A percentile compares a stretch with the other conserved stretches of the same genome.
Evolutionary conservation across 2,797 vertebrate species (phyloP).

Genomic region (Myripristis jacobus): DNA sequence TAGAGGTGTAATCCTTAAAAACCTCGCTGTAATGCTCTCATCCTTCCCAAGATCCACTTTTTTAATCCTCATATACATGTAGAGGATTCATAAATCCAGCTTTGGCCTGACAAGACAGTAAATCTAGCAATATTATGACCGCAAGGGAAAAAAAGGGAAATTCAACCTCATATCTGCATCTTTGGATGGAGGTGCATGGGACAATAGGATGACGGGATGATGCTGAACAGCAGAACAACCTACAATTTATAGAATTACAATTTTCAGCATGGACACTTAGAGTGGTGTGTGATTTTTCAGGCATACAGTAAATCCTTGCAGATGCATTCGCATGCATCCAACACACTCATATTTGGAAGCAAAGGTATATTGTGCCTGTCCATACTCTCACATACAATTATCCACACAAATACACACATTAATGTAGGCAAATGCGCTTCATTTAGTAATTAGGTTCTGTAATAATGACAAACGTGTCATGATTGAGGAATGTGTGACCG

Average conservation of each 20-base stretch:
- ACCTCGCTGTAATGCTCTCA: slow-evolving; percentile 81
- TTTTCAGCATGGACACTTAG: slow-evolving; percentile 39
- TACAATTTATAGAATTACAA: slow-evolving; percentile 35
- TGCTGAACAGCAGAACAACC: slow-evolving; percentile 22
- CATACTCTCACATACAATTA: background rate
- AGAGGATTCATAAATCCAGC: slow-evolving; percentile 80
- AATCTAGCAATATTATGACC: slow-evolving; percentile 70
- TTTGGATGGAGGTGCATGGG: slow-evolving; percentile 17
- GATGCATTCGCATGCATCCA: background rate
- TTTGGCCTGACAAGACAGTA: slow-evolving; percentile 70
- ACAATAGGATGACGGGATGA: slow-evolving; percentile 34
- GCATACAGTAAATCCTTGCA: background rate
- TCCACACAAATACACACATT: slow-evolving; percentile 1
- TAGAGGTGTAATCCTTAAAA: slow-evolving; percentile 83
- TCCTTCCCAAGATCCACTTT: slow-evolving; percentile 79
- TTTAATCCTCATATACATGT: slow-evolving; percentile 82
- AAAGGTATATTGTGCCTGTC: too few relatives aligned
- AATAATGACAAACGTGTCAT: slow-evolving; percentile 22
- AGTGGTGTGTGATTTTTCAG: slow-evolving; percentile 21
- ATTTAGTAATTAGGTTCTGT: background rate
- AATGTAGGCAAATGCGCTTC: background rate
- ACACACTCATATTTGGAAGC: slow-evolving; percentile 11
- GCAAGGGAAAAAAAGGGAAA: slow-evolving; percentile 18
- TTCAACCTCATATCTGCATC: slow-evolving; percentile 44
- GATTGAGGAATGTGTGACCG: slow-evolving; percentile 41